phyloP scores from a whole-genome alignment of 2,113 vertebrate species.

The Rana temporaria region DNA sequence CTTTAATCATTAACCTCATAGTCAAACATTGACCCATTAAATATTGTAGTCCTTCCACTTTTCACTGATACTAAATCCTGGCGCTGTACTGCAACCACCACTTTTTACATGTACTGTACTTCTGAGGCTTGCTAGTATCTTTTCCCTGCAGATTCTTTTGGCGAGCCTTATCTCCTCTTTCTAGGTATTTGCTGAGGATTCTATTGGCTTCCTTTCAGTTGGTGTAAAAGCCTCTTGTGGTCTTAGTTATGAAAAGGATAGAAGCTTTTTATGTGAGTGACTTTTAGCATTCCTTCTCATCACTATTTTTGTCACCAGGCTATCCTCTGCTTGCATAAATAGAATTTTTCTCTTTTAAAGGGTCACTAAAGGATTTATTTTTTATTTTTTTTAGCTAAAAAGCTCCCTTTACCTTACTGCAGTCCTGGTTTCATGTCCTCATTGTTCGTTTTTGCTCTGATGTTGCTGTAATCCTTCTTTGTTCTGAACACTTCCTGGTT shows the following conservation, averaged over 20 bases:
- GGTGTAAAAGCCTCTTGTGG: neutral
- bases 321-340: neutral
- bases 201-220: neutral
- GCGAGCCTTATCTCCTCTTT: neutral
- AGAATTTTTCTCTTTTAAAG: neutral
- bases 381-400: too few relatives aligned
- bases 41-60: neutral
- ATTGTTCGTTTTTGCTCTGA: too few relatives aligned
- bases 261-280: neutral
- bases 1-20: constrained; percentile 20
- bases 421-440: too few relatives aligned
- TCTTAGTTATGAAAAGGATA: neutral
- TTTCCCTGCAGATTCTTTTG: neutral
- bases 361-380: too few relatives aligned
- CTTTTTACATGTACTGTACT: neutral
- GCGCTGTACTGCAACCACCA: neutral
- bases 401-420: too few relatives aligned
- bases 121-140: neutral
- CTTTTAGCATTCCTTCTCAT: neutral
- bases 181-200: neutral
- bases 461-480: too few relatives aligned
- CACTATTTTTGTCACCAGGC: neutral
- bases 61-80: neutral
- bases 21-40: neutral
- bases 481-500: too few relatives aligned